Base-by-base conservation (phyloP, 2,797 vertebrate species). In the Acropternis orthonyx region DNA sequence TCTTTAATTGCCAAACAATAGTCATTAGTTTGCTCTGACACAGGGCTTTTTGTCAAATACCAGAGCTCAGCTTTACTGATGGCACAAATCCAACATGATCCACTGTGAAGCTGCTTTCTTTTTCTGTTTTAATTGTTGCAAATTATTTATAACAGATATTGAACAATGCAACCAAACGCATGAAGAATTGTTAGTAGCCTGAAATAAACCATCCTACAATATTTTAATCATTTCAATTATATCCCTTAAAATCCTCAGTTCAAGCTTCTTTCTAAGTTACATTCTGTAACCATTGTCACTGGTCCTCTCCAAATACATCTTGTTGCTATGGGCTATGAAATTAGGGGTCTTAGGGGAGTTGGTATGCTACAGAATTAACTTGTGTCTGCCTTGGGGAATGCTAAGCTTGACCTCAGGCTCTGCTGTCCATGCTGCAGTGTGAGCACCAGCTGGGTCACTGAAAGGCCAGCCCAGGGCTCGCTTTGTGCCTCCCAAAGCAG, bases 1-100 rank as follows among this genome's bases (percentile, higher is more conserved):
- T 80, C 90, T 91, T 85, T 93, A 96, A 87, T 95, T 95, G 56
- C 63, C 84, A 85, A 90, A 94, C 88, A 93, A 93, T 80, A 89
- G 85, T 72, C 87, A 92, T 89, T 92, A 89, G 27, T 89, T 87
- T 91, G 51, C 67, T 65, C 82, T 82, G 65, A 94, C 81, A 96
- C 56, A 85, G 85, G 84, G 89, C 58, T 75, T 79, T 96, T 94
- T 94, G 90, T 93, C 77, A 95, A 86, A 92, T 81, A 68, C 69
- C 55, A 67, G 51, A 43, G 80, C 74, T 91, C 49, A 88, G 79
- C 55, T 59, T 88, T 54, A 84, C 55, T 56, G 67, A 20, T 89
- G 74, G 75, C 88, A 86, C 44, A 51, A 43, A 58, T 97, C 81
- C 85, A 89, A 15, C 56, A 44, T 1, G 21, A 84, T 71, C 78